Evolutionary conservation across 2,113 vertebrate genomes (phyloP).

Genomic region (Aphelocoma coerulescens): DNA sequence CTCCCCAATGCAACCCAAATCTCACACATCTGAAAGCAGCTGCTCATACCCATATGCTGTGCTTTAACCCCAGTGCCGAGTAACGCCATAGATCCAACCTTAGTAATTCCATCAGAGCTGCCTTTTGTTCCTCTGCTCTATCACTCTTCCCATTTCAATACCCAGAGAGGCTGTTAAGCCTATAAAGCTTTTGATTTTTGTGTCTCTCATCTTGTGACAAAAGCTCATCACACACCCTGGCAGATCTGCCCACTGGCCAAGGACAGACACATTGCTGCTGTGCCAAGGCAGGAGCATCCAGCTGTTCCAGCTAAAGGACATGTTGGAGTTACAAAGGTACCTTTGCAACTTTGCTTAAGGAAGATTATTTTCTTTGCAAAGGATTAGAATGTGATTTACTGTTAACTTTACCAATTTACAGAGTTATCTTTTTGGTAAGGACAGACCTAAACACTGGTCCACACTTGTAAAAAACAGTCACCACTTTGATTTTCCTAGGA

Average conservation of each 20-base stretch:
- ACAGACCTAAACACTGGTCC: neutral
- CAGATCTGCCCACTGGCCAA: neutral
- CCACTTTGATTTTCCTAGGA: neutral
- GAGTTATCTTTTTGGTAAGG: neutral
- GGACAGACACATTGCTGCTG: neutral
- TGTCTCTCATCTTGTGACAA: conserved; percentile 18
- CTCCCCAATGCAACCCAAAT: conserved; percentile 44
- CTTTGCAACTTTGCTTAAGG: neutral
- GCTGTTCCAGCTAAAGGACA: neutral
- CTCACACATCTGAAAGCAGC: conserved; percentile 32
- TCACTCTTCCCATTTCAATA: conserved; percentile 28
- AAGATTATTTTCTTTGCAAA: neutral
- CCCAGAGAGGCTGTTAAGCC: conserved; percentile 18
- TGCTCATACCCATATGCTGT: conserved; percentile 26
- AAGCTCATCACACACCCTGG: conserved; percentile 30
- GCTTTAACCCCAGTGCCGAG: neutral
- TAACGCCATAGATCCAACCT: conserved; percentile 31
- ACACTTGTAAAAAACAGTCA: neutral
- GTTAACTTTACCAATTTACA: neutral
- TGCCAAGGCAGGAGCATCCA: neutral
- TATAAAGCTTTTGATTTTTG: conserved; percentile 39
- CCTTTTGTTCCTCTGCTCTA: conserved; percentile 50
- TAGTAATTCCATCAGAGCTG: conserved; percentile 17
- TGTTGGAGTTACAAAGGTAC: neutral
- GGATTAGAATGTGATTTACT: neutral